These are phyloP conservation scores for Megaceryle torquata DNA, from an alignment of 2,113 vertebrate genomes.

Conservation along the genomic window DNA sequence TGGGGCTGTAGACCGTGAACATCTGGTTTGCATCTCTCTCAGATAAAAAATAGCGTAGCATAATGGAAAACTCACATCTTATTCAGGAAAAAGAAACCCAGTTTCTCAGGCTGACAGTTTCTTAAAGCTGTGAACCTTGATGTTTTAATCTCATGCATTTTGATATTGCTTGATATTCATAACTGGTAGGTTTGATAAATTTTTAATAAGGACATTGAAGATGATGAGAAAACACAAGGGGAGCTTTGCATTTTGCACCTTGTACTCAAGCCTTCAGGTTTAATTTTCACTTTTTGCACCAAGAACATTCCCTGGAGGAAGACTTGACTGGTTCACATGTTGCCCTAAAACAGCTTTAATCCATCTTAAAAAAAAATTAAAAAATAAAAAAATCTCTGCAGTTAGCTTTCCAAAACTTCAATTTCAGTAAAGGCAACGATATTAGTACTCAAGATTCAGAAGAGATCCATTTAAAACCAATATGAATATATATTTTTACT, in stretches of 20 bases:
- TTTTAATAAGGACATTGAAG: slow-evolving; percentile 69
- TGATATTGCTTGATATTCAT: slow-evolving; percentile 64
- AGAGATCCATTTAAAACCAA: neutral
- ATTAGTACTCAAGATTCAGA: neutral
- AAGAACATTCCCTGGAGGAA: neutral
- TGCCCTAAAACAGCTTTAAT: neutral
- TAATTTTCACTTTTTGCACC: slow-evolving; percentile 67
- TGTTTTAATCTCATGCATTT: slow-evolving; percentile 73
- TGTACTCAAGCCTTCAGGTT: slow-evolving; percentile 39
- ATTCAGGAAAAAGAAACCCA: slow-evolving; percentile 11
- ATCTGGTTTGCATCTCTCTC: slow-evolving; percentile 48
- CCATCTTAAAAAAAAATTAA: neutral
- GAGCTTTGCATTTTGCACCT: slow-evolving; percentile 52
- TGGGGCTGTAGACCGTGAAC: neutral
- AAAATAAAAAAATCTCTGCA: neutral
- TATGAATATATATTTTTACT: slow-evolving; percentile 3
- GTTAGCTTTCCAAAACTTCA: neutral
- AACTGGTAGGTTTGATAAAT: slow-evolving; percentile 65
- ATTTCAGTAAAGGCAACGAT: neutral
- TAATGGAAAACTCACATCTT: slow-evolving; percentile 30
- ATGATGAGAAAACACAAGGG: slow-evolving; percentile 49
- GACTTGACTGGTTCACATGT: neutral
- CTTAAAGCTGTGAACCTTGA: slow-evolving; percentile 59
- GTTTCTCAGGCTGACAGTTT: slow-evolving; percentile 51
- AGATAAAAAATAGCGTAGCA: neutral